These are phyloP conservation scores for Luffia ferchaultella DNA, from an alignment of 2,888 invertebrate species.

Conservation along the genomic window DNA sequence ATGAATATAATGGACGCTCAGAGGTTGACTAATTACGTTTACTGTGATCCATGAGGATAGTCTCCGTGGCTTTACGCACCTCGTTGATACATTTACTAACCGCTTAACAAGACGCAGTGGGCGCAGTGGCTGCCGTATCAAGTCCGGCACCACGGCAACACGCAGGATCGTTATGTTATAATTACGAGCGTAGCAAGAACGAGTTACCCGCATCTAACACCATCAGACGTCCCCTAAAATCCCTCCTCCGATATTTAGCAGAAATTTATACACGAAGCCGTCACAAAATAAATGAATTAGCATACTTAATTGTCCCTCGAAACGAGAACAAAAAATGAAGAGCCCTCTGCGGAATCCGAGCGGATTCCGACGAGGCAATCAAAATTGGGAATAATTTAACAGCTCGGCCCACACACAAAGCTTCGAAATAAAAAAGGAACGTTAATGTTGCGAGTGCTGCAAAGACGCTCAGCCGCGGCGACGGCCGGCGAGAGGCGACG, in stretches of 20 bases:
- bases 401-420: slow-evolving; percentile 43
- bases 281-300: slow-evolving; percentile 56
- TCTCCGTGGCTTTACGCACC: slow-evolving; percentile 18
- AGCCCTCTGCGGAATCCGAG: slow-evolving; percentile 34
- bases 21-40: slow-evolving; percentile 43
- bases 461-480: slow-evolving; percentile 23
- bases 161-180: too few relatives aligned
- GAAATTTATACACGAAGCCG: slow-evolving; percentile 35
- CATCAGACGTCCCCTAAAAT: slow-evolving; percentile 22
- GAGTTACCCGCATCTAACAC: slow-evolving; percentile 1
- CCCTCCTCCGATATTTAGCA: slow-evolving; percentile 34
- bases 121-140: too few relatives aligned
- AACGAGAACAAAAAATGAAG: slow-evolving; percentile 48
- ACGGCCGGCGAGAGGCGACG: not conserved
- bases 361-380: slow-evolving; percentile 51
- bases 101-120: too few relatives aligned
- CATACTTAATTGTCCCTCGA: slow-evolving; percentile 56
- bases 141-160: too few relatives aligned
- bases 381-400: slow-evolving; percentile 29
- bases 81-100: slow-evolving; percentile 21
- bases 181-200: slow-evolving; percentile 7
- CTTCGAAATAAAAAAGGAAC: slow-evolving; percentile 25
- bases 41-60: slow-evolving; percentile 23
- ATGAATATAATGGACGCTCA: slow-evolving; percentile 34
- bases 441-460: slow-evolving; percentile 27